Evolutionary conservation across 2,888 invertebrate genomes (phyloP).

Genomic region (Lithophane socia): DNA sequence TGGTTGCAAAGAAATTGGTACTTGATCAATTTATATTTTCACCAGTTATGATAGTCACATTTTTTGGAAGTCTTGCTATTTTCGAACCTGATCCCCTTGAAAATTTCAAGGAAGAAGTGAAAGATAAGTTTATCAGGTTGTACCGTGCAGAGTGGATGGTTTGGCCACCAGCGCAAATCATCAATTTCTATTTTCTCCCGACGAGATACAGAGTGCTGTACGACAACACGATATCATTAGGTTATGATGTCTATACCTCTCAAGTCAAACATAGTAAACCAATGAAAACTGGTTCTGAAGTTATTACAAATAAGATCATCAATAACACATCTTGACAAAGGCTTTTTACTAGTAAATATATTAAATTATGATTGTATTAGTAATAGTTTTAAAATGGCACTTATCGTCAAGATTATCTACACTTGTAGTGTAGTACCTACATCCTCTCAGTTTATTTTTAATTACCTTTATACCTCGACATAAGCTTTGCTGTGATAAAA

Average conservation of each 20-base stretch:
- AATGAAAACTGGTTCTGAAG: slow-evolving; percentile 66
- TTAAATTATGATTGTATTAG: slow-evolving; percentile 23
- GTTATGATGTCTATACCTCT: slow-evolving; percentile 97
- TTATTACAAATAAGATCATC: slow-evolving; percentile 40
- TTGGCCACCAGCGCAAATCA: slow-evolving; percentile 98
- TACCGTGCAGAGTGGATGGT: slow-evolving; percentile 97
- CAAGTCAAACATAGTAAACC: slow-evolving; percentile 93
- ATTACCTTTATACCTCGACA: slow-evolving; percentile 48
- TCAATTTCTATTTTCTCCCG: slow-evolving; percentile 97
- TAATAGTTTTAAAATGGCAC: slow-evolving; percentile 61
- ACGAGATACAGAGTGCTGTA: slow-evolving; percentile 96
- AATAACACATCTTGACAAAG: slow-evolving; percentile 53
- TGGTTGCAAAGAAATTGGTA: slow-evolving; percentile 94
- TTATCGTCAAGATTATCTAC: slow-evolving; percentile 52
- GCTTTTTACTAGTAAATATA: slow-evolving; percentile 11
- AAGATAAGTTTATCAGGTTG: slow-evolving; percentile 93
- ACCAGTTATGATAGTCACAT: slow-evolving; percentile 95
- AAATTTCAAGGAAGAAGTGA: slow-evolving; percentile 93
- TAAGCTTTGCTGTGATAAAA: slow-evolving; percentile 80
- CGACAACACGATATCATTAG: slow-evolving; percentile 96
- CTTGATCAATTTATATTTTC: slow-evolving; percentile 97
- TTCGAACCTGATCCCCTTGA: slow-evolving; percentile 92
- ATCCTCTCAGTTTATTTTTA: slow-evolving; percentile 17
- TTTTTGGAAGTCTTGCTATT: slow-evolving; percentile 94
- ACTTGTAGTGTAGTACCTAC: slow-evolving; percentile 19